Evolutionary conservation across 2,113 vertebrate genomes (phyloP).

Genomic region (Oncorhynchus keta): DNA sequence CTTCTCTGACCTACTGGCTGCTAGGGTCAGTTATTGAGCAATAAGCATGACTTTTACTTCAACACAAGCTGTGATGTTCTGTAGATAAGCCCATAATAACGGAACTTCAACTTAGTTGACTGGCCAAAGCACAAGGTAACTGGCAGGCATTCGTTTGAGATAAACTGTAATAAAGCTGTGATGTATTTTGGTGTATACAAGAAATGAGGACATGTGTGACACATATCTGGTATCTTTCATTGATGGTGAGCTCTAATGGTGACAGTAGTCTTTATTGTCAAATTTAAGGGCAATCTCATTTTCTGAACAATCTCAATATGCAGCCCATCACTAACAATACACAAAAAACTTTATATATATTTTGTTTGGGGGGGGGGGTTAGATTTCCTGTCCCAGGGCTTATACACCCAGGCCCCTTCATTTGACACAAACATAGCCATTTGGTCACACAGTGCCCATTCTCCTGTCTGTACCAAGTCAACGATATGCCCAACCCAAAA

Average conservation of each 20-base stretch:
- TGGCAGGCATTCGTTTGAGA: background rate
- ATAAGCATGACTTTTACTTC: background rate
- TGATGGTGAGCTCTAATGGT: too few relatives aligned
- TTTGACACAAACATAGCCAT: constrained; percentile 13
- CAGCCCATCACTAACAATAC: too few relatives aligned
- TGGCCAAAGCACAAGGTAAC: background rate
- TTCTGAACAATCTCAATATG: too few relatives aligned
- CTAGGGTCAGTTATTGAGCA: background rate
- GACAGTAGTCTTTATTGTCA: too few relatives aligned
- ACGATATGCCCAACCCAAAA: background rate
- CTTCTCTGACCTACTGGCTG: background rate
- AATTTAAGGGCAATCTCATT: too few relatives aligned
- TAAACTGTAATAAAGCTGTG: too few relatives aligned
- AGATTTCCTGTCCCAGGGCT: background rate
- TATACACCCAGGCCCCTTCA: background rate
- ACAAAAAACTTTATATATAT: too few relatives aligned
- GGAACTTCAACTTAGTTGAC: background rate
- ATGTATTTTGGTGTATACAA: too few relatives aligned
- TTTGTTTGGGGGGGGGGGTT: background rate
- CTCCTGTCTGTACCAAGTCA: constrained; percentile 7
- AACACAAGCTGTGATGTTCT: background rate
- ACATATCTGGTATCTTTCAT: too few relatives aligned
- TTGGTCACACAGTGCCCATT: constrained; percentile 21
- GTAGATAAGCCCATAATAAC: background rate
- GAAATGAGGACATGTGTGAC: too few relatives aligned